Percentiles rank a stretch among this genome's conserved stretches.
Evolutionary conservation across 2,888 invertebrate species (phyloP).

Genomic region (Anarsia innoxiella): DNA sequence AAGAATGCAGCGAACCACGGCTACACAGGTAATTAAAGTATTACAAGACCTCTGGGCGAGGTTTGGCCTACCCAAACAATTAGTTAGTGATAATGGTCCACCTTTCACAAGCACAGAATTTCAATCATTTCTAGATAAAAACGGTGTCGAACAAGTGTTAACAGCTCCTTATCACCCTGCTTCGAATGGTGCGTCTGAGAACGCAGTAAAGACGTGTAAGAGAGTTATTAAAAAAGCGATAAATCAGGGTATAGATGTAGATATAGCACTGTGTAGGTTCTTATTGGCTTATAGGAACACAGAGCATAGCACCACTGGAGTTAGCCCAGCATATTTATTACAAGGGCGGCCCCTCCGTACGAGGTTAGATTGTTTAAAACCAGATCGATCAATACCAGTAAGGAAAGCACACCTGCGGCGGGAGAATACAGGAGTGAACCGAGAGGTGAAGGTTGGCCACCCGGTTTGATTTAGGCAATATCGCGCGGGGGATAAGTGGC

Average conservation of each 20-base stretch:
- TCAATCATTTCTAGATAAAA: constrained; percentile 2
- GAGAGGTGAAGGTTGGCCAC: neutral
- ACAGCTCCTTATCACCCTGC: constrained; percentile 1
- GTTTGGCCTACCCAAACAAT: neutral
- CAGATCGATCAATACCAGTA: neutral
- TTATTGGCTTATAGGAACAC: constrained; percentile 8
- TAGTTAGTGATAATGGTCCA: neutral
- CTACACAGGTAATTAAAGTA: constrained; percentile 1
- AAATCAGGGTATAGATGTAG: constrained; percentile 3
- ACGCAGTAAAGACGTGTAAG: constrained; percentile 6
- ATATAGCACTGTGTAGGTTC: constrained; percentile 6
- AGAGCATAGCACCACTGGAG: constrained; percentile 10
- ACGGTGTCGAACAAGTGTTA: neutral
- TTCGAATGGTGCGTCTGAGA: constrained; percentile 4
- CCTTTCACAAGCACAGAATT: constrained; percentile 4
- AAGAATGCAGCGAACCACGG: constrained; percentile 9
- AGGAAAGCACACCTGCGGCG: neutral
- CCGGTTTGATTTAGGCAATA: neutral
- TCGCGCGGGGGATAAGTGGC: neutral
- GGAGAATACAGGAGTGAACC: neutral
- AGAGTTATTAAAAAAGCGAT: constrained; percentile 7
- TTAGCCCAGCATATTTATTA: constrained; percentile 2
- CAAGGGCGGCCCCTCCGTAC: constrained; percentile 7
- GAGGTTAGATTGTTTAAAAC: constrained; percentile 5
- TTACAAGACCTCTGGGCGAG: constrained; percentile 6